These are phyloP conservation scores for Nothoprocta pentlandii DNA, from an alignment of 2,113 vertebrate genomes.

Conservation along the genomic window DNA sequence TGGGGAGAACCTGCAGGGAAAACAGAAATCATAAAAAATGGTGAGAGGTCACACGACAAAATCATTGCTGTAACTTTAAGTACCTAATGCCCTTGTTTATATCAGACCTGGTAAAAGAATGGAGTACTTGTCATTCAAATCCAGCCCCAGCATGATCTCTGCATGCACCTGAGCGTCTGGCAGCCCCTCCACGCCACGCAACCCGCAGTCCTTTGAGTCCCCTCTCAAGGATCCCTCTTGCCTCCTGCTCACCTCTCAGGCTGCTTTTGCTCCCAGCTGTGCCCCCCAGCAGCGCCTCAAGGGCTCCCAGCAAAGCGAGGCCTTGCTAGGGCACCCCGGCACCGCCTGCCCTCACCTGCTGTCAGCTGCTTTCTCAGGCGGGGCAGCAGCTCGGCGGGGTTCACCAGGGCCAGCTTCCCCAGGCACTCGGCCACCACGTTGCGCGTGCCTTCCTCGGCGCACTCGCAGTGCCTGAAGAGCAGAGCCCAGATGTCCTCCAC, in stretches of 20 bases:
- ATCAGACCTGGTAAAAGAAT: rapidly evolving
- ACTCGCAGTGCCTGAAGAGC: slow-evolving; percentile 89
- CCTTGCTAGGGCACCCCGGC: rapidly evolving
- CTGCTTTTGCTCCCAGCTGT: neutral
- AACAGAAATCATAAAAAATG: neutral
- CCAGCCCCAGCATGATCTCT: neutral
- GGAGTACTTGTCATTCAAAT: neutral
- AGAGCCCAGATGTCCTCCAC: slow-evolving; percentile 92
- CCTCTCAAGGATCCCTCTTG: neutral
- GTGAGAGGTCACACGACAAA: neutral
- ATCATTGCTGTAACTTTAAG: neutral
- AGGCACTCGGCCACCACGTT: slow-evolving; percentile 92
- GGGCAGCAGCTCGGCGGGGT: slow-evolving; percentile 86
- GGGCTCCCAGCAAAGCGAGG: neutral
- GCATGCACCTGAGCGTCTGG: neutral
- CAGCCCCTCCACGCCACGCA: neutral
- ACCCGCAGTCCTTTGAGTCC: neutral
- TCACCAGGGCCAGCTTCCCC: slow-evolving; percentile 88
- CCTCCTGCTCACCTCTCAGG: neutral
- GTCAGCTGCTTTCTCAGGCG: slow-evolving; percentile 88
- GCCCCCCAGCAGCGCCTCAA: neutral
- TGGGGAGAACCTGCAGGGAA: slow-evolving; percentile 82
- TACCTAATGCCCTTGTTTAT: neutral
- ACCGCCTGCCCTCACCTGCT: slow-evolving; percentile 76
- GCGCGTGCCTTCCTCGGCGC: slow-evolving; percentile 90